These are phyloP conservation scores for Diabrotica balteata DNA, from an alignment of 2,888 invertebrate genomes.

Conservation along the genomic window DNA sequence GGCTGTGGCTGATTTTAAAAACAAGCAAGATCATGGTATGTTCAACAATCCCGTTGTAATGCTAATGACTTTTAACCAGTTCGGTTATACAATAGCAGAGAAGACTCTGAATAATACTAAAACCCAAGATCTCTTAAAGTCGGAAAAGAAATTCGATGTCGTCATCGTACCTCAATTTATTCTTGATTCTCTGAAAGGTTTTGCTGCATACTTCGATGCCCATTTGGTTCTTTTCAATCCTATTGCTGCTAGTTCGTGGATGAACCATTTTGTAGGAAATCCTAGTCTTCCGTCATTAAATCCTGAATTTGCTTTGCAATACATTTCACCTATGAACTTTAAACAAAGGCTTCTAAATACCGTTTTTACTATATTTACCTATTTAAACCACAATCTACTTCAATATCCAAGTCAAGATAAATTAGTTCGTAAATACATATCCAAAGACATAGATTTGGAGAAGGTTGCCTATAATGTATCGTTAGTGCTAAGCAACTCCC, in stretches of 20 bases:
- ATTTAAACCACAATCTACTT: conserved; percentile 37
- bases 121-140: conserved; percentile 50
- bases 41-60: neutral
- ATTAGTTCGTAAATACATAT: conserved; percentile 46
- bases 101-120: conserved; percentile 46
- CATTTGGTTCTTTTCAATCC: conserved; percentile 59
- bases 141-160: conserved; percentile 56
- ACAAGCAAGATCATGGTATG: neutral
- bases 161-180: conserved; percentile 61
- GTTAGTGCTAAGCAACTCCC: conserved; percentile 53
- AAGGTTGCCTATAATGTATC: conserved; percentile 45
- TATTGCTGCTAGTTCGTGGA: conserved; percentile 59
- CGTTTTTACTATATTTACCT: conserved; percentile 50
- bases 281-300: conserved; percentile 61
- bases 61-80: neutral
- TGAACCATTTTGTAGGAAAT: conserved; percentile 62
- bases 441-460: conserved; percentile 43
- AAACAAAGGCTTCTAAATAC: conserved; percentile 63
- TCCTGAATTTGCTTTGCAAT: conserved; percentile 59
- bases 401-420: conserved; percentile 41
- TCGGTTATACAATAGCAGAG: conserved; percentile 42
- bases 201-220: conserved; percentile 54
- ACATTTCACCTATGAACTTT: conserved; percentile 61
- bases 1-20: neutral
- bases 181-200: conserved; percentile 61